These are phyloP conservation scores for Scaptomyza polygonia DNA, from an alignment of 2,888 invertebrate species.

Conservation along the genomic window DNA sequence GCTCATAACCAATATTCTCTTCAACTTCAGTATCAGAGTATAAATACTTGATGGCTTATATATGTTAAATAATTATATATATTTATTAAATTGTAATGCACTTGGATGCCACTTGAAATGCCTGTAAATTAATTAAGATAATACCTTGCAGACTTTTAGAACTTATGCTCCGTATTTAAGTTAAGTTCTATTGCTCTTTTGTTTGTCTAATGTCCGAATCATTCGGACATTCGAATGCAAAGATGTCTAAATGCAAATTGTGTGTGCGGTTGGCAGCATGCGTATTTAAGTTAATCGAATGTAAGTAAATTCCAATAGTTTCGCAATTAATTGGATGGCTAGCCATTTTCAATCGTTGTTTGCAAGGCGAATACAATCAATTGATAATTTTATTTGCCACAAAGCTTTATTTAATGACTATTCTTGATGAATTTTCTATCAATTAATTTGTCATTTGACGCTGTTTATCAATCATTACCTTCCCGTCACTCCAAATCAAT, in stretches of 20 bases:
- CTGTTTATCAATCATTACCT: conserved; percentile 57
- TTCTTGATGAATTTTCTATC: conserved; percentile 48
- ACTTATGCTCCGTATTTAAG: not conserved
- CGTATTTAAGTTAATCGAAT: conserved; percentile 7
- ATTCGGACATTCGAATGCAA: too few relatives aligned
- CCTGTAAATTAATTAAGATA: not conserved
- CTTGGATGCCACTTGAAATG: not conserved
- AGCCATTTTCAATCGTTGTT: conserved; percentile 30
- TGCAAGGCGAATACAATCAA: conserved; percentile 12
- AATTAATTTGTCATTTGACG: conserved; percentile 72
- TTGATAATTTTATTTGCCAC: conserved; percentile 31
- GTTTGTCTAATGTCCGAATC: not conserved
- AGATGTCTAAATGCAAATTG: not conserved
- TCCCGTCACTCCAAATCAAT: conserved; percentile 37
- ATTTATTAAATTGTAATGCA: not conserved
- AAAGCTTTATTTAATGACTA: conserved; percentile 31
- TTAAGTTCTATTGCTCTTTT: not conserved
- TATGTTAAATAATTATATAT: too few relatives aligned
- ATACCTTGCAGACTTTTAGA: not conserved
- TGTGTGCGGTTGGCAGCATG: conserved; percentile 2
- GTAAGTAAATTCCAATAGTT: conserved; percentile 29
- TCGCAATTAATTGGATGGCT: conserved; percentile 38
- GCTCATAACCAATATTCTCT: too few relatives aligned
- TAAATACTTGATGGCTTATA: too few relatives aligned
- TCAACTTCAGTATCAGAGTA: too few relatives aligned